phyloP scores from a whole-genome alignment of 2,113 vertebrate genomes.

The Leptobrachium leishanense region DNA sequence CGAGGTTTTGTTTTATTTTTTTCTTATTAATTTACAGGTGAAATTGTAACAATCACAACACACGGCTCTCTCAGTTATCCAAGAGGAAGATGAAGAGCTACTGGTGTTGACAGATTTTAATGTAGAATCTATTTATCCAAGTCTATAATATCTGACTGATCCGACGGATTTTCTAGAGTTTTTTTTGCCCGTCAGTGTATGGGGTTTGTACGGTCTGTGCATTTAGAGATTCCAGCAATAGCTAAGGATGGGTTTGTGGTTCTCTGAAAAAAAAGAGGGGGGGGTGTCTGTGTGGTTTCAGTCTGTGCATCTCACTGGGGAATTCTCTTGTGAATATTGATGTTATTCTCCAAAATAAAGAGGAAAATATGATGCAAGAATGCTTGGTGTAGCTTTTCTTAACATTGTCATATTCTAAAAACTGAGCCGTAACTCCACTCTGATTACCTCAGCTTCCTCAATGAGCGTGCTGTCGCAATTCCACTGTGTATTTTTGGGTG shows the following conservation, averaged over 20 bases:
- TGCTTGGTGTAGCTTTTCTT: slow-evolving; percentile 23
- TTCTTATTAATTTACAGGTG: too few species aligned
- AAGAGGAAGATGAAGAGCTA: too few species aligned
- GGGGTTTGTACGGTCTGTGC: too few species aligned
- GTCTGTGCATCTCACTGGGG: slow-evolving; percentile 5
- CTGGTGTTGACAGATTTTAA: too few species aligned
- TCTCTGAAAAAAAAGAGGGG: background rate
- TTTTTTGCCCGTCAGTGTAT: too few species aligned
- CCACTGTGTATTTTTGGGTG: slow-evolving; percentile 1
- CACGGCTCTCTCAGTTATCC: too few species aligned
- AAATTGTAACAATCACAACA: too few species aligned
- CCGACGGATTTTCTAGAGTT: too few species aligned
- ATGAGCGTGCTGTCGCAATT: slow-evolving; percentile 7
- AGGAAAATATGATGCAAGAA: slow-evolving; percentile 17
- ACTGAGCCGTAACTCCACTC: background rate
- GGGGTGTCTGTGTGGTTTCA: slow-evolving; percentile 20
- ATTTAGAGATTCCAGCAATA: background rate
- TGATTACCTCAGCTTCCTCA: slow-evolving; percentile 28
- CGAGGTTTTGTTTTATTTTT: too few species aligned
- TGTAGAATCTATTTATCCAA: too few species aligned
- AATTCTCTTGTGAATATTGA: slow-evolving; percentile 27
- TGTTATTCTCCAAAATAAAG: slow-evolving; percentile 1
- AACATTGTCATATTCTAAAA: slow-evolving; percentile 15
- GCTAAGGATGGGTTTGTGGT: background rate
- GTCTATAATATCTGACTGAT: too few species aligned